These are phyloP conservation scores for Falco berigora DNA, from an alignment of 2,797 vertebrate genomes.

Conservation along the genomic window DNA sequence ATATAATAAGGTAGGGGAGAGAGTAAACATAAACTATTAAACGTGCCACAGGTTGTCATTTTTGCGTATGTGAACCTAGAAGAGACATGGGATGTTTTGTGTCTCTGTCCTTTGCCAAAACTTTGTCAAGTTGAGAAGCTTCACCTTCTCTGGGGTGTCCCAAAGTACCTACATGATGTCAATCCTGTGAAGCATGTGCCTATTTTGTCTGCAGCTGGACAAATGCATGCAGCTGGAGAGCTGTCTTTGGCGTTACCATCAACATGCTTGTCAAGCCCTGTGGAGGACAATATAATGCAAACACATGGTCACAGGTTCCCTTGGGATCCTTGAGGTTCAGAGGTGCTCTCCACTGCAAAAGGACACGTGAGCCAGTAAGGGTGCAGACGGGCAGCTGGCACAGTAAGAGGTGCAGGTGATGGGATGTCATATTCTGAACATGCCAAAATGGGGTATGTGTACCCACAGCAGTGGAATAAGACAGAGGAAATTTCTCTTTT, in stretches of 20 bases:
- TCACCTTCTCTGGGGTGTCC: not conserved
- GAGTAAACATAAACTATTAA: not conserved
- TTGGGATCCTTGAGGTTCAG: not conserved
- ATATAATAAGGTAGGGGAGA: not conserved
- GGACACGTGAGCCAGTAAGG: not conserved
- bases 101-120: not conserved
- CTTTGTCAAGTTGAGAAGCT: not conserved
- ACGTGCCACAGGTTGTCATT: not conserved
- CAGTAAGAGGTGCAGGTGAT: not conserved
- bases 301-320: not conserved
- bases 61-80: not conserved
- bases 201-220: not conserved
- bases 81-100: not conserved
- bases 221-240: not conserved
- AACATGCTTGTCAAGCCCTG: not conserved
- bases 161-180: not conserved
- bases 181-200: not conserved
- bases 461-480: not conserved
- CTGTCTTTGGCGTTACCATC: not conserved
- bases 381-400: not conserved
- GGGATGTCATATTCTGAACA: not conserved
- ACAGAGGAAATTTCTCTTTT: not conserved
- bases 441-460: not conserved
- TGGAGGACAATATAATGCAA: not conserved
- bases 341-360: not conserved